Base-by-base conservation (phyloP, 2,113 vertebrate genomes). In the Ictalurus furcatus region DNA sequence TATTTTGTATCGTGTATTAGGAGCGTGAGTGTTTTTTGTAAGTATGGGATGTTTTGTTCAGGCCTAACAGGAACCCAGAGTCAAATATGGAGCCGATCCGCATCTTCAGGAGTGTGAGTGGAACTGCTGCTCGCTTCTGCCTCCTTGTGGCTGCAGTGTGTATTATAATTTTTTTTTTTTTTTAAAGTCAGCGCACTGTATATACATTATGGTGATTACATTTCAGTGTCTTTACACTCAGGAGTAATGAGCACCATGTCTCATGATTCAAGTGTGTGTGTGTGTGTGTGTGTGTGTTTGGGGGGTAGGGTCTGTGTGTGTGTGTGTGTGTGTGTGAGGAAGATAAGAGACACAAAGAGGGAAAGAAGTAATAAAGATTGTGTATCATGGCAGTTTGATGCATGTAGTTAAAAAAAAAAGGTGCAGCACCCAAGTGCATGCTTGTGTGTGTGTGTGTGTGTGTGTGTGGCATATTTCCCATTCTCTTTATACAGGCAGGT, bases 401-500 rank as follows among this genome's bases (percentile, higher is more conserved):
- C 44, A 79, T 79, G 76, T 79, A 28, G 19, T 23, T 44, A 11
- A 25, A 44, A 6, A 67, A 67, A n/a, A 11, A 67, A n/a, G n/a
- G 28, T 13, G 1, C 30, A 71, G 69, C n/a, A 71, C 30, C 4
- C 30, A 71, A 76, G 11, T 76, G 37, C 21, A 4, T 76, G 89
- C 48, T 59, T 89, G 44, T 76, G 37, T 76, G 69, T 73, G 69
- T 73, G 30, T 73, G 69, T 37, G 69, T 73, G 69, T 73, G 69
- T 37, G 88, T 90, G 76, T 79, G 44, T 54, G 76, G 80, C 85
- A 86, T 87, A 93, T 94, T 95, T 91, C 92, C 92, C 93, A 94
- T 94, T 95, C 94, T 93, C 92, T 93, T 95, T 94, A 93, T 91
- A 94, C 93, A 94, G 90, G 76, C 91, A 89, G 90, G 79, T 91